Evolutionary conservation across 2,888 invertebrate genomes (phyloP).

Genomic region (Psylliodes chrysocephalus): DNA sequence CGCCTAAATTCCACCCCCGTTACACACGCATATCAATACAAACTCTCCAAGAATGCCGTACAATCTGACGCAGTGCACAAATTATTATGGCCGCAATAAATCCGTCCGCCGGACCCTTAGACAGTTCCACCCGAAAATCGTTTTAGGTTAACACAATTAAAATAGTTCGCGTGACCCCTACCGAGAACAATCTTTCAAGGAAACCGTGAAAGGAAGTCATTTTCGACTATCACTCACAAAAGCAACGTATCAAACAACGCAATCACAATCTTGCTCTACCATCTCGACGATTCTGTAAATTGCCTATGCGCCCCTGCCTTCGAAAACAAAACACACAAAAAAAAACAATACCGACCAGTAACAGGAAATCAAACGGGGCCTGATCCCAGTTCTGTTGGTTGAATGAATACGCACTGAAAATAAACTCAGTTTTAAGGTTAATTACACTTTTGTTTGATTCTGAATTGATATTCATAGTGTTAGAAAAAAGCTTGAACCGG

Average conservation of each 20-base stretch:
- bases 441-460: neutral
- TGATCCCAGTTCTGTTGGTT: slow-evolving; percentile 7
- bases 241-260: slow-evolving; percentile 37
- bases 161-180: slow-evolving; percentile 35
- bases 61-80: neutral
- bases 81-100: neutral
- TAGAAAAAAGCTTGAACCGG: no score
- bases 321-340: slow-evolving; percentile 26
- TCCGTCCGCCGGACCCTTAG: neutral
- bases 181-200: slow-evolving; percentile 32
- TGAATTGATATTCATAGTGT: neutral
- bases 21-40: neutral
- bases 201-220: slow-evolving; percentile 38
- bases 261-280: slow-evolving; percentile 36
- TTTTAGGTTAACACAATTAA: slow-evolving; percentile 31
- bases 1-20: no score
- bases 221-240: slow-evolving; percentile 42
- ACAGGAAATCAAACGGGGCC: slow-evolving; percentile 34
- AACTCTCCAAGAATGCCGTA: neutral
- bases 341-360: slow-evolving; percentile 35
- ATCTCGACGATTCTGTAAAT: slow-evolving; percentile 36
- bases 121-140: slow-evolving; percentile 17
- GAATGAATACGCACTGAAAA: slow-evolving; percentile 6
- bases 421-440: slow-evolving; percentile 2
- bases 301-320: slow-evolving; percentile 31